Evolutionary conservation across 2,888 invertebrate genomes (phyloP).

Genomic region (Calameuta filiformis): DNA sequence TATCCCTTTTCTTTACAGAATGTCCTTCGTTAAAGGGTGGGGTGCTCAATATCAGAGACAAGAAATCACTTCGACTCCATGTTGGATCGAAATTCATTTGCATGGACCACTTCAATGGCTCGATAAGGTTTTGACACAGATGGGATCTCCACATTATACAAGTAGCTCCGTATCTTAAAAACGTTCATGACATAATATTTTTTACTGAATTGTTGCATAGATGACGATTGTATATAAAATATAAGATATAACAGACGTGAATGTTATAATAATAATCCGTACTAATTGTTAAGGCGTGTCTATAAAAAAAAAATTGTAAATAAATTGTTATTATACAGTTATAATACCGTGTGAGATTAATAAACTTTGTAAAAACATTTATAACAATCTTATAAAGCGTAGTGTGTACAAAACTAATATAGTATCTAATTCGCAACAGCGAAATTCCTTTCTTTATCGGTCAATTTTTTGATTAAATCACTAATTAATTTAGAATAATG

Average conservation of each 20-base stretch:
- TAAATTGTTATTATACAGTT: background rate
- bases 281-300: background rate
- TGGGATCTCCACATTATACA: slow-evolving; percentile 96
- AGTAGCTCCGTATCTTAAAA: slow-evolving; percentile 88
- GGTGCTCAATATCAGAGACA: slow-evolving; percentile 99
- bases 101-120: slow-evolving; percentile 97
- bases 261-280: background rate
- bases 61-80: slow-evolving; percentile 96
- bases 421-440: background rate
- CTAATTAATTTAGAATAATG: background rate
- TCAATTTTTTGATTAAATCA: background rate
- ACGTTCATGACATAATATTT: background rate
- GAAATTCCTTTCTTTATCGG: background rate
- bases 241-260: background rate
- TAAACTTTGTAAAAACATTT: background rate
- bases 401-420: background rate
- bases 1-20: slow-evolving; percentile 65
- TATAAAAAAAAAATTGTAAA: background rate
- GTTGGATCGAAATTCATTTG: slow-evolving; percentile 97
- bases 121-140: slow-evolving; percentile 94
- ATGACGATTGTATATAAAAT: background rate
- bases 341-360: background rate
- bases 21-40: slow-evolving; percentile 99
- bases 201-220: background rate
- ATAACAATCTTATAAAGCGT: background rate